A percentile compares a stretch with the other conserved stretches of the same genome.
Evolutionary conservation across 2,888 invertebrate genomes (phyloP).

Genomic region (Dolichomitus sp.): DNA sequence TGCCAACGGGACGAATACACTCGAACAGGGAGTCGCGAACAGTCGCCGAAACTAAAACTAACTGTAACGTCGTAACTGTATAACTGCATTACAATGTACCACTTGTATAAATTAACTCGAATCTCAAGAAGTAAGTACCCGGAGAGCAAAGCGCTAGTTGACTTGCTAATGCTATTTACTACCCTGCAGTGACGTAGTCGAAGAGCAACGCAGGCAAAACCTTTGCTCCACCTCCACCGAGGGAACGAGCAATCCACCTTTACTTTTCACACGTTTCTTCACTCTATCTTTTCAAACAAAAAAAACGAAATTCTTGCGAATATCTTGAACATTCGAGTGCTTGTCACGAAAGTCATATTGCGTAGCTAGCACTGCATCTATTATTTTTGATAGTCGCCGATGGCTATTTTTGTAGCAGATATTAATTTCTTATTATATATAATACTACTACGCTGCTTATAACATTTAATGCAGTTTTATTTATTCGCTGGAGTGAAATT

Average conservation of each 20-base stretch:
- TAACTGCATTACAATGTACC: slow-evolving; percentile 82
- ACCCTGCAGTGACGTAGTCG: slow-evolving; percentile 75
- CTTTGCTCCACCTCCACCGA: slow-evolving; percentile 7
- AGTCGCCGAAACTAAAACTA: slow-evolving; percentile 79
- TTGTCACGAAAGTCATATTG: not conserved
- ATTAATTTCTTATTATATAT: not conserved
- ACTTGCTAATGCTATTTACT: slow-evolving; percentile 85
- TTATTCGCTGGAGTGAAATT: slow-evolving; percentile 3
- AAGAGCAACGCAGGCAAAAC: slow-evolving; percentile 38
- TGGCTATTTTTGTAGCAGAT: not conserved
- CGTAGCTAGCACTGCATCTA: not conserved
- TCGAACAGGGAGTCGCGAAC: slow-evolving; percentile 50
- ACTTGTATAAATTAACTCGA: slow-evolving; percentile 85
- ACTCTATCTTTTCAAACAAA: not conserved
- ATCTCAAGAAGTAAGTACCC: slow-evolving; percentile 84
- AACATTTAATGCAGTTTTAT: slow-evolving; percentile 1
- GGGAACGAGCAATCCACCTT: not conserved
- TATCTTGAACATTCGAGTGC: not conserved
- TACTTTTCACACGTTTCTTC: slow-evolving; percentile 11
- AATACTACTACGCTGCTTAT: not conserved
- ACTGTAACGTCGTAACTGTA: slow-evolving; percentile 80
- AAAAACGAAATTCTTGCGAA: not conserved
- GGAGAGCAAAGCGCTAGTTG: slow-evolving; percentile 82
- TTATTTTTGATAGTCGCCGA: not conserved
- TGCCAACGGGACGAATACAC: slow-evolving; percentile 18